A percentile compares a stretch with the other conserved stretches of the same genome.
These are phyloP conservation scores for Bicyclus anynana DNA, from an alignment of 1,140 invertebrate genomes.

Conservation along the genomic window DNA sequence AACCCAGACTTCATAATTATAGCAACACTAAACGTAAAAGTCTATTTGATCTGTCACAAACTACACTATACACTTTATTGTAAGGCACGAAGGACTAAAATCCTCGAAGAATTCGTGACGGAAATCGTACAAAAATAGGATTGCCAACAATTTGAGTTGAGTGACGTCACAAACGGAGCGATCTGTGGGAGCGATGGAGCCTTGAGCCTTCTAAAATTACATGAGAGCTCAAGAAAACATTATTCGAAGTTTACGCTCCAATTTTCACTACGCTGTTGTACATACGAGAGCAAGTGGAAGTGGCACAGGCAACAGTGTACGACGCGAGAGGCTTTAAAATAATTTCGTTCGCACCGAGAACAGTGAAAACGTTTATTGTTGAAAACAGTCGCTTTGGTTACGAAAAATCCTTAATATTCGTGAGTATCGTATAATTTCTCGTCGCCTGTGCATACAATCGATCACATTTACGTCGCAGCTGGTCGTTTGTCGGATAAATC, in stretches of 20 bases:
- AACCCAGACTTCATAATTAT: constrained; percentile 28
- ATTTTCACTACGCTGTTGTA: constrained; percentile 43
- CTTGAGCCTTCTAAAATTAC: constrained; percentile 72
- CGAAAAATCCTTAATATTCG: constrained; percentile 49
- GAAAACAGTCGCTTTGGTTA: constrained; percentile 50
- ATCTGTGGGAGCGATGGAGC: constrained; percentile 38
- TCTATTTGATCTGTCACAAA: constrained; percentile 32
- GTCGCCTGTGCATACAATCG: constrained; percentile 46
- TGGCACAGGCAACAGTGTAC: too few species aligned
- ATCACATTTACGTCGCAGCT: constrained; percentile 41
- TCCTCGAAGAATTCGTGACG: constrained; percentile 53
- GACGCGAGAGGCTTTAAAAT: constrained; percentile 46
- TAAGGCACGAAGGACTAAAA: constrained; percentile 47
- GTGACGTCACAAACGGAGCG: constrained; percentile 53
- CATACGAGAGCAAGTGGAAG: constrained; percentile 47
- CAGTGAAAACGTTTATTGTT: constrained; percentile 35
- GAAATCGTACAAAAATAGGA: constrained; percentile 73
- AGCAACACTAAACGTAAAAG: constrained; percentile 38
- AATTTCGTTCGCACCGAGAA: constrained; percentile 33
- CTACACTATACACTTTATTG: constrained; percentile 53
- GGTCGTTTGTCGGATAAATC: constrained; percentile 42
- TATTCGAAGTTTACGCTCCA: constrained; percentile 52
- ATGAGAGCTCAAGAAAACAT: constrained; percentile 56
- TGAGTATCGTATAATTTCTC: constrained; percentile 59
- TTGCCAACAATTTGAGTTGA: constrained; percentile 73